Base-by-base conservation (phyloP, 2,113 vertebrate genomes). In the Chloroceryle aenea region DNA sequence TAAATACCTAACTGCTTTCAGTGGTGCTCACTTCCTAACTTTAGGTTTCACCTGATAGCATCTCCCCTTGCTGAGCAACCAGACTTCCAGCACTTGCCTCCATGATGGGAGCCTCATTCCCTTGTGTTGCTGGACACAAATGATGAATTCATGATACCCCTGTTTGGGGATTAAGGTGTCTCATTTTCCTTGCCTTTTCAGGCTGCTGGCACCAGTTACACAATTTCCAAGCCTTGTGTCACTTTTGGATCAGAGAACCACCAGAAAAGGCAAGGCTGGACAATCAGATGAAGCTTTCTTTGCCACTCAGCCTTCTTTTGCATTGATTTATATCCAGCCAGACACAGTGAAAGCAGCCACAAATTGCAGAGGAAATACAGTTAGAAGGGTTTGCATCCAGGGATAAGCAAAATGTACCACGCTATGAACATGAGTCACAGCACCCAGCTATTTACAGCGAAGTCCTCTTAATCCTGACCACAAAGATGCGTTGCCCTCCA, bases 391-490 rank as follows among this genome's bases (percentile, higher is more conserved):
- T 91, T 93, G 58, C 62, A 68, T 34, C 21, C 75, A 66, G 72
- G 25, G 56, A 14, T 50, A 61, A 87, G 47, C 30, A 71, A 78
- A 86, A 47, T 4, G 20, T 84, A 55, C 62, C 68, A 53, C 50
- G 26, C 36, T 55, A 30, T 40, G 61, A 27, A 15, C 50, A 8
- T 86, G 94, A 93, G 53, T 93, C 90, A 91, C 26, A 67, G 66
- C 45, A 5, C 69, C 52, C 58, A 43, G 38, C 27, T 55, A 50
- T 47, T 89, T 55, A 66, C 85, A 30, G 29, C 8, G 38, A 62
- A 80, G 55, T 80, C 74, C 50, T 90, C 88, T 42, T 90, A 95
- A 94, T 91, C 75, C 85, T 19, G 10, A 11, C 79, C 50, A 55
- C 80, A 80, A 94, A 40, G 53, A 38, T 22, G 40, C 1, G 0